Evolutionary conservation across 2,888 invertebrate genomes (phyloP).

Genomic region (Margaritifera margaritifera): DNA sequence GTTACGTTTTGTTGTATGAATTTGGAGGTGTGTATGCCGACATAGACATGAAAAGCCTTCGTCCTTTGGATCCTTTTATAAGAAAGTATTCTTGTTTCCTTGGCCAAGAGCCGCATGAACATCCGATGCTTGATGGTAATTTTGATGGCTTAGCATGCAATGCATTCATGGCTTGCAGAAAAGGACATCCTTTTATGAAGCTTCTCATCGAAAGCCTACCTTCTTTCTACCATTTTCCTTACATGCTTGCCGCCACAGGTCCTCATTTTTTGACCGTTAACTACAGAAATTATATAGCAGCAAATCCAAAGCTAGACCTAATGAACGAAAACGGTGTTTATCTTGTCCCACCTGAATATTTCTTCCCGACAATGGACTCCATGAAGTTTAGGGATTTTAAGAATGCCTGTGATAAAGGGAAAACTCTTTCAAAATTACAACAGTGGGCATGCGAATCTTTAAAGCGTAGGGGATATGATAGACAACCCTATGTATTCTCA

Average conservation of each 20-base stretch:
- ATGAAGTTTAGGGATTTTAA: conserved; percentile 9
- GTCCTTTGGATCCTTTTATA: too few species aligned
- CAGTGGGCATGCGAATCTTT: conserved; percentile 13
- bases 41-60: too few species aligned
- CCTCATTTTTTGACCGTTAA: conserved; percentile 17
- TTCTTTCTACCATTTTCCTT: conserved; percentile 13
- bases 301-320: neutral
- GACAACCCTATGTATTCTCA: conserved; percentile 8
- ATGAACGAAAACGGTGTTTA: conserved; percentile 8
- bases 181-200: conserved; percentile 22
- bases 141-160: conserved; percentile 9
- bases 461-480: conserved; percentile 5
- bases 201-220: conserved; percentile 18
- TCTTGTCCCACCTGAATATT: conserved; percentile 5
- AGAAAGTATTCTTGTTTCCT: too few species aligned
- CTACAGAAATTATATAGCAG: conserved; percentile 7
- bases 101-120: too few species aligned
- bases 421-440: conserved; percentile 4
- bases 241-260: conserved; percentile 22
- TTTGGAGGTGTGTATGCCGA: too few species aligned
- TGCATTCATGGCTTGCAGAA: neutral
- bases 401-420: conserved; percentile 4
- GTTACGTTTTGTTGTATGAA: too few species aligned
- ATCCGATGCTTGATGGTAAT: conserved; percentile 10
- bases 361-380: conserved; percentile 17